Evolutionary conservation across 1,140 invertebrate species (phyloP), one percentile per base, ranked within the genome.

Genomic region (Caenorhabditis inopinata): DNA sequence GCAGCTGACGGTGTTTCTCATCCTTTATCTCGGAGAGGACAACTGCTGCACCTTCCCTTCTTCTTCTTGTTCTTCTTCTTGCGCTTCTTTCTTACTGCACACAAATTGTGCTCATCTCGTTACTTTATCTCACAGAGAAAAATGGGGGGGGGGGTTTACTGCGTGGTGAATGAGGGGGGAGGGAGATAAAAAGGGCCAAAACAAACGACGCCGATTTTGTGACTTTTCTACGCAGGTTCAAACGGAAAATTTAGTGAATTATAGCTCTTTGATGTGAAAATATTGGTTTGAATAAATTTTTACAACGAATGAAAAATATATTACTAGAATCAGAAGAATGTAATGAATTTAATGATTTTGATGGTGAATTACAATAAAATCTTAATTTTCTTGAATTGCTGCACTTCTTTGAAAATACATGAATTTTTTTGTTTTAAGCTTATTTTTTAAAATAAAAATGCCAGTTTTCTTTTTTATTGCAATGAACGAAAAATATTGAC

Each of bases 1-100:
- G 58, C 58, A 68, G 58, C 58, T 68, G 58, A 68, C 58, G 58
- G 58, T 68, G 58, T 68, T 68, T 68, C 58, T 68, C 58, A 68
- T 68, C 58, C 58, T 68, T 68, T 68, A 68, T 68, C 58, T 68
- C 32, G 58, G 58, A 32, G 53, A 68, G 32, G 58, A 68, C 32
- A 38, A 68, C 58, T 38, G 32, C 58, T 42, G 58, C 32, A 38
- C 32, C 58, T 38, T 38, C 58, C 32, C 49, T 18, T 25, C 21
- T 23, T 11, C 58, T 68, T 42, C 58, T 68, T 42, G 29, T 68
- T 68, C 32, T 42, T 68, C 32, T 21, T 38, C n/a, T 68, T 23
- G n/a, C 38, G 27, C 32, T 2, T 38, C n/a, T 42, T 68, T 68
- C 58, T 68, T 68, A 68, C 58, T 68, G 58, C 58, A 42, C 58